Base-by-base conservation (phyloP, 2,113 vertebrate genomes). In the Stegastes partitus region DNA sequence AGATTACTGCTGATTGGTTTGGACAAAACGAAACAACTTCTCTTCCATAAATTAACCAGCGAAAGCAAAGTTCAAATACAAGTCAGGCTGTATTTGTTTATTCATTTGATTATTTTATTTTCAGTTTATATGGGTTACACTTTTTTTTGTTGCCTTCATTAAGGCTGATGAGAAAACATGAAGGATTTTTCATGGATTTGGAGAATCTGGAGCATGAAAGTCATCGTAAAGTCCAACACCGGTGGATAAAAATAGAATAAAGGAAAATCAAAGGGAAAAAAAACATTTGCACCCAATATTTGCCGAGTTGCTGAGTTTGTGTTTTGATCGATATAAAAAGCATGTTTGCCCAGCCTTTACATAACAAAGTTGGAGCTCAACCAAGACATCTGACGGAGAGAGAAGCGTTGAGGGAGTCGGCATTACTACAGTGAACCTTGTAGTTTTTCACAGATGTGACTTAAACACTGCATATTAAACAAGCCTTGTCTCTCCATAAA, bases 261-360 rank as follows among this genome's bases (percentile, higher is more conserved):
- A 34, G 15, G 51, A 10, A 58, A 81, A 75, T 44, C 1, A 42
- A 34, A 34, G 31, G 39, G 14, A 3, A 42, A 15, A n/a, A 42
- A 12, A 42, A 42, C 39, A 42, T 67, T 64, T 56, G 14, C 70
- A 66, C 44, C 11, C 25, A 56, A 11, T 59, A 59, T 87, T 83
- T 74, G 34, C 65, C 42, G 7, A 34, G 37, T 44, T 68, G 58
- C 31, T 55, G 50, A 39, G 69, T 77, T 42, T 42, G 39, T 42
- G 39, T 42, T 42, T 42, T 7, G 39, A 42, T 42, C 39, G 14
- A 42, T 42, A 47, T 50, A 80, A 50, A 77, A 69, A 74, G 53
- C 11, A 42, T 15, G 66, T 61, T 57, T 54, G 64, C 62, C 31
- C 63, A 25, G 82, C 61, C 51, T 79, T 66, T 39, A 47, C 34